Conservation (phyloP, 2,113 vertebrate species). For the Microtus oregoni region DNA sequence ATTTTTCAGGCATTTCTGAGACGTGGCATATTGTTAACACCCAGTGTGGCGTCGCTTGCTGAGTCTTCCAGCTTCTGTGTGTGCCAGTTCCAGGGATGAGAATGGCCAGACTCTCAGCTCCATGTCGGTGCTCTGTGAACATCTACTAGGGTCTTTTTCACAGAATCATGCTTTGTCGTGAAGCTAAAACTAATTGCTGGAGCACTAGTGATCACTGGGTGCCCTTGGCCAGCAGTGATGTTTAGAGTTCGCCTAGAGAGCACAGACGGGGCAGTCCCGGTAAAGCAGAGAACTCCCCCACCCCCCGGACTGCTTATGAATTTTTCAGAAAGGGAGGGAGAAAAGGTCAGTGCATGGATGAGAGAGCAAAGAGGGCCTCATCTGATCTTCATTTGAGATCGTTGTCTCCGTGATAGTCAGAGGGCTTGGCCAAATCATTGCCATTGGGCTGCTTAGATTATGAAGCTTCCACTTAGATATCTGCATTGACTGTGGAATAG, state of each 20-base stretch:
- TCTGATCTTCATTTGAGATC: conserved; percentile 54
- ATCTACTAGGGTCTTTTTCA: background rate
- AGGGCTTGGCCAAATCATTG: background rate
- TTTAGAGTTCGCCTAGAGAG: background rate
- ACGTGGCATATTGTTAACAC: background rate
- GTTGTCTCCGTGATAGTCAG: conserved; percentile 34
- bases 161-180: background rate
- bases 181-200: background rate
- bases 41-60: background rate
- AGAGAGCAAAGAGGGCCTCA: background rate
- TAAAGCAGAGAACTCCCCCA: background rate
- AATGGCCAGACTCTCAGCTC: no score
- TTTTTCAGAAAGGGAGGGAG: background rate
- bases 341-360: background rate
- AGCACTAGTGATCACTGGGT: background rate
- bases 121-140: background rate
- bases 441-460: background rate
- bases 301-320: background rate
- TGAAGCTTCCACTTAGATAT: background rate
- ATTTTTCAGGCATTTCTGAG: background rate
- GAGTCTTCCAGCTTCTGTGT: background rate
- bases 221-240: background rate
- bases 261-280: background rate
- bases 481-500: background rate
- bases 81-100: background rate